Conservation (phyloP, 1,140 invertebrate genomes). For the Polypedilum pembai region DNA sequence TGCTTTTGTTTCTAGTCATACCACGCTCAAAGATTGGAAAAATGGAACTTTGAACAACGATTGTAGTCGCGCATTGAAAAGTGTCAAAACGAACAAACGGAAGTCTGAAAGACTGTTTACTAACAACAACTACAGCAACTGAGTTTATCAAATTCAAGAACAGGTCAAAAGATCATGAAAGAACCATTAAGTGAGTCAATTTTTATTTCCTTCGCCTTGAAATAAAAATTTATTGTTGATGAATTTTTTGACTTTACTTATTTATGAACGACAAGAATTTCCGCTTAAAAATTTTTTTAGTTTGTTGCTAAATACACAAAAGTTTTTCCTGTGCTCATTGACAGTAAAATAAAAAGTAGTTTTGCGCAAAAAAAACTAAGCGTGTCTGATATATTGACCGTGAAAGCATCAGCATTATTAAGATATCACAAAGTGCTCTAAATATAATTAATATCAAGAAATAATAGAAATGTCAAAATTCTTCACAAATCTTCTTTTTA, state of each 20-base stretch:
- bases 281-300: background rate
- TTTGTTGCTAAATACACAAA: background rate
- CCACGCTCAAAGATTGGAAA: background rate
- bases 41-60: no score
- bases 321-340: conserved; percentile 9
- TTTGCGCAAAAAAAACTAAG: background rate
- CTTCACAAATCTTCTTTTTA: no score
- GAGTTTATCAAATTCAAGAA: background rate
- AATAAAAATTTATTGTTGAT: conserved; percentile 13
- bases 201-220: conserved; percentile 11
- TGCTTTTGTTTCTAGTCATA: background rate
- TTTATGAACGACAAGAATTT: conserved; percentile 18
- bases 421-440: background rate
- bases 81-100: background rate
- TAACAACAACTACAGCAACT: background rate
- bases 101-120: background rate
- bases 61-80: background rate
- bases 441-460: background rate
- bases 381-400: background rate
- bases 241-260: background rate
- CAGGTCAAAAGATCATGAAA: conserved; percentile 5
- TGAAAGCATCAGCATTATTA: background rate
- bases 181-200: background rate
- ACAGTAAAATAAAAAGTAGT: background rate
- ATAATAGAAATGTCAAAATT: no score